A percentile compares a stretch with the other conserved stretches of the same genome.
Conservation (phyloP, 2,113 vertebrate genomes). For the Cynopterus brachyotis region DNA sequence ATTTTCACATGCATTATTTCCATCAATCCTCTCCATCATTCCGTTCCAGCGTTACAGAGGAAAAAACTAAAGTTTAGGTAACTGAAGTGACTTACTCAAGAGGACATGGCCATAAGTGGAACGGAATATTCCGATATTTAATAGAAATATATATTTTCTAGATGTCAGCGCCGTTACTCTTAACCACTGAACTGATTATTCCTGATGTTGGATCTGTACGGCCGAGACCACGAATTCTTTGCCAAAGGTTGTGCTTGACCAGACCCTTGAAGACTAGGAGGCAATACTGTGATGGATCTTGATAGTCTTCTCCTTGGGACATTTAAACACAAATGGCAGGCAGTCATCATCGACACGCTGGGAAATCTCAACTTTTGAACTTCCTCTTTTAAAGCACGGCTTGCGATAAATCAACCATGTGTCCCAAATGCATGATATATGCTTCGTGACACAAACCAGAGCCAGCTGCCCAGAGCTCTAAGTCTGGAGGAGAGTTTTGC, state of each 20-base stretch:
- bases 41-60: neutral
- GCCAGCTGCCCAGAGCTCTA: neutral
- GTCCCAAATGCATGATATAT: neutral
- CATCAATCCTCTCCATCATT: neutral
- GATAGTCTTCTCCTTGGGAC: neutral
- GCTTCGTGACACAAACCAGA: neutral
- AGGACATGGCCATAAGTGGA: neutral
- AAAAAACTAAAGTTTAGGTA: neutral
- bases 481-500: too few relatives aligned
- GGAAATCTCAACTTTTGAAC: constrained; percentile 51
- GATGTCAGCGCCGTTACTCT: neutral
- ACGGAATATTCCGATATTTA: neutral
- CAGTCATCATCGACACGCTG: neutral
- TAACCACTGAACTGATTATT: neutral
- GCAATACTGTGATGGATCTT: neutral
- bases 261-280: neutral
- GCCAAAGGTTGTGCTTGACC: neutral
- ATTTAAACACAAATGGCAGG: neutral
- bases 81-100: neutral
- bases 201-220: neutral
- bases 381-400: constrained; percentile 24
- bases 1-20: neutral
- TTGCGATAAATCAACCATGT: neutral
- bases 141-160: neutral
- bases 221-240: neutral